Percentiles rank a stretch among this genome's conserved stretches.
phyloP scores from a whole-genome alignment of 64 coral and sea anemone species.

The Orbicella faveolata region DNA sequence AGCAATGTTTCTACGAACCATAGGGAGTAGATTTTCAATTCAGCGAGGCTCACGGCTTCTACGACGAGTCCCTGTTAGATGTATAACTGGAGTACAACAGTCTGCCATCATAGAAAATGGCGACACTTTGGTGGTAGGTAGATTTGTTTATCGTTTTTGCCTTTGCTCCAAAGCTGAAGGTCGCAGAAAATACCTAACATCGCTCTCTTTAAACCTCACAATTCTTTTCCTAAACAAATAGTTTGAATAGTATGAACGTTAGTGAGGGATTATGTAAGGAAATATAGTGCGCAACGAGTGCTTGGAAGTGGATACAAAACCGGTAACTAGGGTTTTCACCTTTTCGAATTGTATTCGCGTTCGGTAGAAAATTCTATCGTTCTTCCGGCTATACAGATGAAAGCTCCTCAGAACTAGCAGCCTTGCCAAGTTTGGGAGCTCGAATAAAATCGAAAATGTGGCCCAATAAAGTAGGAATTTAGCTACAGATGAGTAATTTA shows the following conservation, averaged over 20 bases:
- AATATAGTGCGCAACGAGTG: too few relatives aligned
- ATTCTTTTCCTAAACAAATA: neutral
- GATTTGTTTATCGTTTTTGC: neutral
- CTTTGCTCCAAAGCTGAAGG: neutral
- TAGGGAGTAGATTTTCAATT: slow-evolving; percentile 8
- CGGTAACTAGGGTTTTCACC: neutral
- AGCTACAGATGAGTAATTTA: too few relatives aligned
- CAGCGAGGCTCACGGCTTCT: slow-evolving; percentile 25
- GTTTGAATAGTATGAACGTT: neutral
- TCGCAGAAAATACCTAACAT: neutral
- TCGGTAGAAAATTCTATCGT: neutral
- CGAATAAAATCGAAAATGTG: neutral
- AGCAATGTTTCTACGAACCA: slow-evolving; percentile 37
- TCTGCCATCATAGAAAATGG: slow-evolving; percentile 20
- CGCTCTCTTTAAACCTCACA: too few relatives aligned
- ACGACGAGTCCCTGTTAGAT: neutral
- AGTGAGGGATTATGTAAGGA: neutral
- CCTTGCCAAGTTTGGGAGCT: neutral
- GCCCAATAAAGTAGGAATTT: neutral
- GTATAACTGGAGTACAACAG: neutral
- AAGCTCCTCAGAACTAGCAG: neutral
- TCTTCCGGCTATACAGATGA: neutral
- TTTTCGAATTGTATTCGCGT: neutral
- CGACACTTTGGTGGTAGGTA: slow-evolving; percentile 30
- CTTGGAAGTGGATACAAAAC: neutral